phyloP scores from a whole-genome alignment of 2,888 invertebrate species.

The Acrocyrtus sp. region DNA sequence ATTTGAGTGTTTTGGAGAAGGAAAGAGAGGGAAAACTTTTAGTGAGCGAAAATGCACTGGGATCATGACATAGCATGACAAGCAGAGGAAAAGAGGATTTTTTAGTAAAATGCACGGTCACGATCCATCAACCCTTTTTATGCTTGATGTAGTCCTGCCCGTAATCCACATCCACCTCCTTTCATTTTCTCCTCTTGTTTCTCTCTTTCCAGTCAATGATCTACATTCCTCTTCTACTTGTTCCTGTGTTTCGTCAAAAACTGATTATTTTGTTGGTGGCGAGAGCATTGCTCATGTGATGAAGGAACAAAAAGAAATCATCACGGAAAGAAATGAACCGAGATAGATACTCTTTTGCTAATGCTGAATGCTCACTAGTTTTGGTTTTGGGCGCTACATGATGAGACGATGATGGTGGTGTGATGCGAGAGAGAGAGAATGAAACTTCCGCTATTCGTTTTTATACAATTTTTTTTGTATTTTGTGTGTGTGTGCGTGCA shows the following conservation, averaged over 20 bases:
- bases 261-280: too few species aligned
- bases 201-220: not conserved
- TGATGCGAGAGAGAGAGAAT: too few species aligned
- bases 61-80: too few species aligned
- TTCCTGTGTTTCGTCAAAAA: too few species aligned
- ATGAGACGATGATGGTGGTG: too few species aligned
- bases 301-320: conserved; percentile 10
- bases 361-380: too few species aligned
- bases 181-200: not conserved
- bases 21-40: not conserved
- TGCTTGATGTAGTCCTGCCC: not conserved
- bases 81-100: too few species aligned
- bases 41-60: too few species aligned
- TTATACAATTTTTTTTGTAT: not conserved
- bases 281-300: not conserved
- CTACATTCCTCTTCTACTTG: too few species aligned
- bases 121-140: conserved; percentile 40
- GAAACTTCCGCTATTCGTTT: too few species aligned
- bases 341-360: too few species aligned
- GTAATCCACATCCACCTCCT: not conserved
- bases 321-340: conserved; percentile 16
- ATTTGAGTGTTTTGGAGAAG: conserved; percentile 17
- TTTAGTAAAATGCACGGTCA: conserved; percentile 30
- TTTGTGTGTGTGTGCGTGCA: not conserved
- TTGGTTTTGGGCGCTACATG: too few species aligned